Conservation (phyloP, 1,140 invertebrate species). For the Sitodiplosis mosellana region DNA sequence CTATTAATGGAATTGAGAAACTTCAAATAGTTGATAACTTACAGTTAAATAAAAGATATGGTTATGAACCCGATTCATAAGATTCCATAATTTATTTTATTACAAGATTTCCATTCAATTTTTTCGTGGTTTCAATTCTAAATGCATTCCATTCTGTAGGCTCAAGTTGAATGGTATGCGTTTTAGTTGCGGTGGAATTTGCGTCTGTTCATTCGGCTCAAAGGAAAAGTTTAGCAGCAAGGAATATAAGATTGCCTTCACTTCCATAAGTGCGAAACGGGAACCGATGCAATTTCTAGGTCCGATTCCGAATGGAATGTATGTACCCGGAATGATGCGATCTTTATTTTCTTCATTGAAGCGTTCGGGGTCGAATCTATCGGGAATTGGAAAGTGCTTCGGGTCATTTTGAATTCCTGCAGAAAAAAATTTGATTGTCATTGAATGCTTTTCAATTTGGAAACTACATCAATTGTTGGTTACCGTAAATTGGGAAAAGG, state of each 20-base stretch:
- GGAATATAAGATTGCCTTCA: slow-evolving; percentile 20
- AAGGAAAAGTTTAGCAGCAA: slow-evolving; percentile 4
- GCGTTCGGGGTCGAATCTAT: slow-evolving; percentile 31
- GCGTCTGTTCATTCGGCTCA: not conserved
- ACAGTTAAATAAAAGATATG: too few species aligned
- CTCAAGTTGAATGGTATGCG: slow-evolving; percentile 17
- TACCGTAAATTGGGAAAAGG: slow-evolving; percentile 24
- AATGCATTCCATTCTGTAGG: slow-evolving; percentile 20
- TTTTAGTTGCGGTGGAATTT: slow-evolving; percentile 12
- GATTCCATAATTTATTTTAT: too few species aligned
- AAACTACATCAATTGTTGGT: too few species aligned
- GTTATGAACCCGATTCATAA: too few species aligned
- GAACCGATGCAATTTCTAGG: slow-evolving; percentile 29
- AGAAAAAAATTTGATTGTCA: too few species aligned
- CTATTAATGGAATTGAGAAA: too few species aligned
- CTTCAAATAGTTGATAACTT: too few species aligned
- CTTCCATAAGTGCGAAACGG: slow-evolving; percentile 27
- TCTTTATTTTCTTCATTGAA: slow-evolving; percentile 28
- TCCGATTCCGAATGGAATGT: slow-evolving; percentile 26
- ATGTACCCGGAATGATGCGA: slow-evolving; percentile 12
- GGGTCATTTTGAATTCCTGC: too few species aligned
- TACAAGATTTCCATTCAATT: too few species aligned
- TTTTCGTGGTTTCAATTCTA: slow-evolving; percentile 9
- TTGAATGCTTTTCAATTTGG: too few species aligned
- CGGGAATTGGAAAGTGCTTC: slow-evolving; percentile 29